Base-by-base conservation (phyloP, 2,113 vertebrate genomes). In the Spheniscus mendiculus region DNA sequence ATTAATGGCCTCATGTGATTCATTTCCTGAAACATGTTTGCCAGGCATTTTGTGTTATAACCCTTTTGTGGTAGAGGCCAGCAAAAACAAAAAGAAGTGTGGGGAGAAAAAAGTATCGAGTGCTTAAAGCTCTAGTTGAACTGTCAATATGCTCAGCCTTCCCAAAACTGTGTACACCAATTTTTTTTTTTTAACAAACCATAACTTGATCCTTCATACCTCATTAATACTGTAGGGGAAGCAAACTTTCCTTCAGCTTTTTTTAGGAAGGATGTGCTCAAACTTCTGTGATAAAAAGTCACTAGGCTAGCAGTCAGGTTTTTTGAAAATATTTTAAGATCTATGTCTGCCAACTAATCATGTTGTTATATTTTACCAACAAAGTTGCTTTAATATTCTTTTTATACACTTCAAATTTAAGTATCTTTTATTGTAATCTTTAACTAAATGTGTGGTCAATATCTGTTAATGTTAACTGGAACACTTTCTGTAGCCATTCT, bases 401-500 rank as follows among this genome's bases (percentile, higher is more conserved):
- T 91, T 59, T 89, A 74, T 76, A 83, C 30, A 25, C 62, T 90
- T 94, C 70, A 91, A 91, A 72, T 97, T 82, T 94, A 97, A 95
- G 55, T 74, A 62, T 89, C 85, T 95, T 97, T 83, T 89, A 81
- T 87, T 96, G 63, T 86, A 88, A 80, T 96, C 79, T 86, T 92
- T 90, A 95, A 87, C 42, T 42, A 42, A 42, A 42, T 42, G 14
- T 42, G 14, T 42, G 42, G 42, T 42, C 42, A 42, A 42, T 15
- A 42, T 42, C 15, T 15, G 42, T 42, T 42, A 67, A 82, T 84
- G 58, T 94, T 93, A 95, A n/a, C 86, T 81, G 73, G 83, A 95
- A 73, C 53, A 53, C 77, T 97, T 96, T 89, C 73, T 55, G 47
- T 67, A 91, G 82, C 65, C 20, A 9, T 80, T 94, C 32, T 61